Percentiles rank a stretch among this genome's conserved stretches.
phyloP scores from a whole-genome alignment of 2,797 vertebrate genomes.

The Decapterus maruadsi region DNA sequence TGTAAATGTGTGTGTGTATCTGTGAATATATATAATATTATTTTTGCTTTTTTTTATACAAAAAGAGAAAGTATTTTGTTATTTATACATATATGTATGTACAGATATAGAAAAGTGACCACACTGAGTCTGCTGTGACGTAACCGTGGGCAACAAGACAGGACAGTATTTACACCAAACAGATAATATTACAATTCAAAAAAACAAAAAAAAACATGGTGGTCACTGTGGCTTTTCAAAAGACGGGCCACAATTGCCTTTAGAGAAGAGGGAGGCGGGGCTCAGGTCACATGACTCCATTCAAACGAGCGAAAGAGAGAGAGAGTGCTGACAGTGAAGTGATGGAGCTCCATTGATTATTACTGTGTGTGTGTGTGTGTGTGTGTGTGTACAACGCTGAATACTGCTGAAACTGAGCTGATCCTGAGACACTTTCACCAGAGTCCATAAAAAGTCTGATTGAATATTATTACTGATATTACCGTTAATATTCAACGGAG shows the following conservation, averaged over 20 bases:
- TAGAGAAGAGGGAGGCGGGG: constrained; percentile 25
- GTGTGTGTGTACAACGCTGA: constrained; percentile 19
- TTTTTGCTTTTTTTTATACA: constrained; percentile 71
- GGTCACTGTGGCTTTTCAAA: constrained; percentile 59
- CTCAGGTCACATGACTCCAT: constrained; percentile 56
- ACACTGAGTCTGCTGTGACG: constrained; percentile 61
- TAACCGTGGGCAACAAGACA: constrained; percentile 68
- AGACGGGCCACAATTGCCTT: constrained; percentile 45
- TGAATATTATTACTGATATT: constrained; percentile 38
- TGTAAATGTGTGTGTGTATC: not conserved
- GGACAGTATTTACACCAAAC: constrained; percentile 78
- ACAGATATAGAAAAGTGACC: constrained; percentile 78
- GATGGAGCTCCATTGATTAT: constrained; percentile 5
- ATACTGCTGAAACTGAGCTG: constrained; percentile 42
- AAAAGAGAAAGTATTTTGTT: constrained; percentile 72
- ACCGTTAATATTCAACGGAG: constrained; percentile 48
- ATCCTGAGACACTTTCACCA: constrained; percentile 69
- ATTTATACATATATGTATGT: constrained; percentile 75
- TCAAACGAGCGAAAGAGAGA: constrained; percentile 39
- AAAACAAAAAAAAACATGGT: constrained; percentile 43
- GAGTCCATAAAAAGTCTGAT: constrained; percentile 48
- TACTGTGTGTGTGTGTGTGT: not conserved
- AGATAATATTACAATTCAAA: constrained; percentile 55
- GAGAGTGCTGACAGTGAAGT: constrained; percentile 23
- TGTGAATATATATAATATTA: constrained; percentile 18